Percentiles rank a stretch among this genome's conserved stretches.
These are phyloP conservation scores for Entomobrya proxima DNA, from an alignment of 2,888 invertebrate genomes.

Conservation along the genomic window DNA sequence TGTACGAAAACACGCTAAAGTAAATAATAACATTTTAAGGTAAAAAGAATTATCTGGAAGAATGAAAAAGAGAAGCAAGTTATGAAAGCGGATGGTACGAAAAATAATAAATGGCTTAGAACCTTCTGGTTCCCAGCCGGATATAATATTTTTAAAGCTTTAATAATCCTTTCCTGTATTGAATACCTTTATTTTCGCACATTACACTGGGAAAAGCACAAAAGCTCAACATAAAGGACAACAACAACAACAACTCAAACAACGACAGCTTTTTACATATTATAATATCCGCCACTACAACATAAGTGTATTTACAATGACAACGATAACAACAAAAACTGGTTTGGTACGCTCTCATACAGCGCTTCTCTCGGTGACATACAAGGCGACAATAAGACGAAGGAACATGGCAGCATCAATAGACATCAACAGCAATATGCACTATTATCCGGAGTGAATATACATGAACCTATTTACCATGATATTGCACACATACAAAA, in stretches of 20 bases:
- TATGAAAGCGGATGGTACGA: too few relatives aligned
- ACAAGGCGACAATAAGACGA: too few relatives aligned
- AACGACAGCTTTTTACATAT: too few relatives aligned
- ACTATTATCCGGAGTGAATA: not conserved
- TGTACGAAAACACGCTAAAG: too few relatives aligned
- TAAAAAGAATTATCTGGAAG: too few relatives aligned
- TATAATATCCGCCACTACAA: too few relatives aligned
- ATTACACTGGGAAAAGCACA: not conserved
- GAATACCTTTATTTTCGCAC: conserved; percentile 27
- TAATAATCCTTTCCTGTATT: not conserved
- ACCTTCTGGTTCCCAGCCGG: not conserved
- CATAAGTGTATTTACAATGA: too few relatives aligned
- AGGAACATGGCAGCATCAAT: not conserved
- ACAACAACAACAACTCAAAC: not conserved
- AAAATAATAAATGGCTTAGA: not conserved
- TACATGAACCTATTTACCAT: conserved; percentile 10
- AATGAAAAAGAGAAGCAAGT: too few relatives aligned
- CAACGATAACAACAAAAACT: too few relatives aligned
- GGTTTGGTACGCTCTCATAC: too few relatives aligned
- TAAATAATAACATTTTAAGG: too few relatives aligned
- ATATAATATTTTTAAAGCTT: not conserved
- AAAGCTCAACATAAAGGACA: not conserved
- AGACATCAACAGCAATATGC: not conserved
- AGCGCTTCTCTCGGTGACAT: too few relatives aligned
- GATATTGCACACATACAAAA: not conserved